A percentile compares a stretch with the other conserved stretches of the same genome.
These are phyloP conservation scores for Tetranychus piercei DNA, from an alignment of 2,888 invertebrate species.

Conservation along the genomic window DNA sequence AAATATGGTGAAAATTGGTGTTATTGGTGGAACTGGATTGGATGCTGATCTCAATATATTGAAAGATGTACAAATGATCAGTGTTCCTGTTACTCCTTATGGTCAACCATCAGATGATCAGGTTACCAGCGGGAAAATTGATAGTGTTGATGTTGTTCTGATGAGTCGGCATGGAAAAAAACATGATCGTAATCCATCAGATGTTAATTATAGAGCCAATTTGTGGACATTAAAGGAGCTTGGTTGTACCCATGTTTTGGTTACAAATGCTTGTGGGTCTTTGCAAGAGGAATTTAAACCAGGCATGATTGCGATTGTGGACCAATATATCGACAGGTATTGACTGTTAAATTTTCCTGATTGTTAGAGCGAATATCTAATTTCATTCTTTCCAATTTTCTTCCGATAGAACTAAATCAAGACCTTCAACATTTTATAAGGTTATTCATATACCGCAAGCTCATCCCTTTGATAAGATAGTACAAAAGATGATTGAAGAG, in stretches of 20 bases:
- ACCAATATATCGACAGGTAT: slow-evolving; percentile 48
- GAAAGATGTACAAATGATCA: slow-evolving; percentile 12
- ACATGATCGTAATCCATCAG: slow-evolving; percentile 56
- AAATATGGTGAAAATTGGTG: slow-evolving; percentile 52
- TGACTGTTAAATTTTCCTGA: background rate
- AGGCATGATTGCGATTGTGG: slow-evolving; percentile 69
- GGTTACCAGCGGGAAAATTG: slow-evolving; percentile 57
- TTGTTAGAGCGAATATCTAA: background rate
- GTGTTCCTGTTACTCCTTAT: slow-evolving; percentile 45
- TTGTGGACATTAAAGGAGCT: slow-evolving; percentile 62
- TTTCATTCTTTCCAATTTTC: background rate
- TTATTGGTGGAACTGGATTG: slow-evolving; percentile 92
- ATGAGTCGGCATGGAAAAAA: slow-evolving; percentile 42
- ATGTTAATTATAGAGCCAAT: slow-evolving; percentile 88
- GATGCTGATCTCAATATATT: slow-evolving; percentile 59
- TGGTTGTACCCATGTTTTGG: slow-evolving; percentile 80
- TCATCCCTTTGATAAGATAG: slow-evolving; percentile 55
- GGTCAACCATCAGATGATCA: slow-evolving; percentile 57
- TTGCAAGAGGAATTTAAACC: slow-evolving; percentile 64
- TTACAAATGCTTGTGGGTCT: slow-evolving; percentile 85
- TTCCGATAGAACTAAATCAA: background rate
- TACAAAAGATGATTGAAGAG: slow-evolving; percentile 40
- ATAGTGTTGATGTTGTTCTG: slow-evolving; percentile 42
- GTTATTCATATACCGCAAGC: slow-evolving; percentile 85
- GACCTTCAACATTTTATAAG: slow-evolving; percentile 63